Base-by-base conservation (phyloP, 1,140 invertebrate genomes). In the Pachypsylla venusta region DNA sequence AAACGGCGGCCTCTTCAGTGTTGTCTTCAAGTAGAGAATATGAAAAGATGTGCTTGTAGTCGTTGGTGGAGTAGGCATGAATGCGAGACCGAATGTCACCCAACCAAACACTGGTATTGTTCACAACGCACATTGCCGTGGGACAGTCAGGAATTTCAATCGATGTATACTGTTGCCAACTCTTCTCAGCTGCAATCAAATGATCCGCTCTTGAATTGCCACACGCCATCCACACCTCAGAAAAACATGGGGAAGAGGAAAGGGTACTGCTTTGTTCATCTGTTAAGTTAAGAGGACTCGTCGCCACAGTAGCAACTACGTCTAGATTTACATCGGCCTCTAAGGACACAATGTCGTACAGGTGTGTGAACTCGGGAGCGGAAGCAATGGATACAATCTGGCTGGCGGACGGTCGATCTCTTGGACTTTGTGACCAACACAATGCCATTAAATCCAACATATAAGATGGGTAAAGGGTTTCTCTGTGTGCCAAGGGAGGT, bases 381-480 rank as follows among this genome's bases (percentile, higher is more conserved):
- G 82, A 85, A 0, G 86, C 84, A 54, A 97, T 90, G 0, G 85
- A 87, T 13, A 96, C 89, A 30, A 98, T 87, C 70, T 96, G 89
- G 68, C 88, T 89, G 0, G 93, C 91, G 0, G 89, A 88, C 0
- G 95, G 94, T 27, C 95, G 77, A 66, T 87, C 79, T 62, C 82
- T 81, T 0, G 93, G 87, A 66, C 86, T 81, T 63, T 93, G 88
- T 2, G 85, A 81, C 95, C 95, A 99, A 68, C 93, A 97, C 1
- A 91, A 77, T 0, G 91, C 89, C 93, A 98, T 98, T 14, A 95
- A 74, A 74, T 98, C 94, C 57, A 98, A 73, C 64, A 94, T 82
- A 68, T 91, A 89, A 62, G 85, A 85, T 0, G 94, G 93, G 75
- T 91, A 92, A 58, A 85, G 74, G 1, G 83, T 82, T 67, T 89